A percentile compares a stretch with the other conserved stretches of the same genome.
Conservation (phyloP, 2,797 vertebrate genomes). For the Gallinago solitaria region DNA sequence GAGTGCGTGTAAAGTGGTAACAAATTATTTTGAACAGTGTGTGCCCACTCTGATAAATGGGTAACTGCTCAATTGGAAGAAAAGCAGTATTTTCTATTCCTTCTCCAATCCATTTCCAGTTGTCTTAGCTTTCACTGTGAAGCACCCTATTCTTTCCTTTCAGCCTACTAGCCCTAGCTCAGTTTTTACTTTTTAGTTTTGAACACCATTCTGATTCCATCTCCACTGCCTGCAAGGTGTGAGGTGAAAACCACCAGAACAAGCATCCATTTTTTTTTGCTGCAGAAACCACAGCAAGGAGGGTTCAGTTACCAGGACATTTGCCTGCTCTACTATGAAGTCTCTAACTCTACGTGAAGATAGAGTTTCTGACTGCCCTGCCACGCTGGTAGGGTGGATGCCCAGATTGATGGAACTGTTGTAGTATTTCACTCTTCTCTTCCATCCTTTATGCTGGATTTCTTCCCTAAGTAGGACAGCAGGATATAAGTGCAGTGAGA, state of each 20-base stretch:
- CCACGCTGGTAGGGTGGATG: not conserved
- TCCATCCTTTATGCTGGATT: not conserved
- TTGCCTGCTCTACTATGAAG: not conserved
- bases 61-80: not conserved
- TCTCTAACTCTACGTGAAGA: not conserved
- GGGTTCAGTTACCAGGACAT: not conserved
- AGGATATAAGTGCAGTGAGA: not conserved
- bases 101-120: not conserved
- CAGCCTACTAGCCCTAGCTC: not conserved
- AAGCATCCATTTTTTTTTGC: not conserved
- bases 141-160: not conserved
- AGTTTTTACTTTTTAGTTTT: not conserved
- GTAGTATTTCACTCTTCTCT: not conserved
- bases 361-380: not conserved
- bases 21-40: not conserved
- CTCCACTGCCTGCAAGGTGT: not conserved
- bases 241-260: not conserved
- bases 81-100: not conserved
- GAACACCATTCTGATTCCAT: not conserved
- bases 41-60: not conserved
- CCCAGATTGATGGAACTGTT: not conserved
- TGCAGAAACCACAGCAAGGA: not conserved
- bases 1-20: not conserved
- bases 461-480: not conserved
- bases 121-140: not conserved